Evolutionary conservation across 2,888 invertebrate species (phyloP).

Genomic region (Protodeltote pygarga): DNA sequence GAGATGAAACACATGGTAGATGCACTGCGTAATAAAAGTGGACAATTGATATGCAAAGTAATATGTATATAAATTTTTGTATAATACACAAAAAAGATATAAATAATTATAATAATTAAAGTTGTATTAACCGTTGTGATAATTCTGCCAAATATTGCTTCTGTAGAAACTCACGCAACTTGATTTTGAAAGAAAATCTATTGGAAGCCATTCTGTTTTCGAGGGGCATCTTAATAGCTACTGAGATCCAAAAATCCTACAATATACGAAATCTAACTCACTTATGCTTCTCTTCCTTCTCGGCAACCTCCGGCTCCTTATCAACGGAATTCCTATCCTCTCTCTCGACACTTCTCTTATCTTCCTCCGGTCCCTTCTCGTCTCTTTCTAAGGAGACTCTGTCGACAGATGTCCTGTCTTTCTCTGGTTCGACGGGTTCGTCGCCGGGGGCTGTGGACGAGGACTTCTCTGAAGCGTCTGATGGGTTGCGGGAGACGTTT

Average conservation of each 20-base stretch:
- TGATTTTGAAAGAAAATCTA: no score
- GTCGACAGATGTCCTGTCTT: slow-evolving; percentile 48
- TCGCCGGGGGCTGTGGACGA: slow-evolving; percentile 48
- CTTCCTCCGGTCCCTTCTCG: slow-evolving; percentile 36
- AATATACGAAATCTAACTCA: slow-evolving; percentile 43
- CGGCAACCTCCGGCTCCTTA: slow-evolving; percentile 27
- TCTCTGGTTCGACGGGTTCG: slow-evolving; percentile 50
- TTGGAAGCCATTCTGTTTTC: no score
- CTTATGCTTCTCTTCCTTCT: slow-evolving; percentile 58
- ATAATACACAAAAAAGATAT: no score
- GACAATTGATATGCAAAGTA: no score
- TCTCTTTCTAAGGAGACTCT: slow-evolving; percentile 45
- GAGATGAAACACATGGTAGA: no score
- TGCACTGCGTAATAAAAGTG: no score
- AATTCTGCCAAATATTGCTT: no score
- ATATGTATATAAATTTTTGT: no score
- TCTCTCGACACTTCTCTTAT: slow-evolving; percentile 9
- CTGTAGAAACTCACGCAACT: no score
- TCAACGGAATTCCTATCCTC: slow-evolving; percentile 43
- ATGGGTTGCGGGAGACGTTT: slow-evolving; percentile 80
- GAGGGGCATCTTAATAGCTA: no score
- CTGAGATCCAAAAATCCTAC: not conserved
- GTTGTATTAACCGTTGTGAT: no score
- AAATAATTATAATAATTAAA: no score
- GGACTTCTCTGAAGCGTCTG: slow-evolving; percentile 73